Base-by-base conservation (phyloP, 2,113 vertebrate species). In the Ochotona curzoniae region DNA sequence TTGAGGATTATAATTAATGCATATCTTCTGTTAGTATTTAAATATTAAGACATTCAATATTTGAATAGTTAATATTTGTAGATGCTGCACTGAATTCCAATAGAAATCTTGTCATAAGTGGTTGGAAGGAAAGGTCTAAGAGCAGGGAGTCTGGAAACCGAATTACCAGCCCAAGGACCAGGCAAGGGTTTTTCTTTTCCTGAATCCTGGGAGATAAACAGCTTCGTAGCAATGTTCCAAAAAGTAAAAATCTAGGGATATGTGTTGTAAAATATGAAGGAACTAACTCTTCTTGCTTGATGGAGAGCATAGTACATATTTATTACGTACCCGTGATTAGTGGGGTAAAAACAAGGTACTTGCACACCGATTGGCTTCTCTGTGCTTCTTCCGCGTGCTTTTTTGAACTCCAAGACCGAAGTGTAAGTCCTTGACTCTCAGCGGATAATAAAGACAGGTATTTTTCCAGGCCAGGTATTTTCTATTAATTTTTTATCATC, bases 41-140 rank as follows among this genome's bases (percentile, higher is more conserved):
- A 92, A 61, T 83, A 83, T 82, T 86, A 87, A 32, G 26, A 26
- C 30, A 74, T 49, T 91, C 30, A 74, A 82, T 78, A 81, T 84
- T 89, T 85, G 47, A 91, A 81, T 44, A 78, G 21, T 47, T 80
- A 54, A 54, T 75, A 54, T 84, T 93, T 71, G 17, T 61, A 67
- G 7, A 67, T 84, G 3, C 44, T 60, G 47, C 30, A 64, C 49
- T 18, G 21, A 89, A 63, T 70, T 90, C 1, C 28, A 89, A 78
- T 10, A 78, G 28, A 60, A 86, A 35, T 60, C 88, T 89, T 86
- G 47, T 82, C 8, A 66, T 25, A 76, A 1, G 44, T 10, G 8
- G 21, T 86, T 94, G 25, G 21, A 64, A 90, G 78, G 23, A 70
- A 73, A 69, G 10, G 32, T 47, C 4, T 93, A 30, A 44, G 14